These are phyloP conservation scores for Timandra comae DNA, from an alignment of 2,888 invertebrate genomes.

Conservation along the genomic window DNA sequence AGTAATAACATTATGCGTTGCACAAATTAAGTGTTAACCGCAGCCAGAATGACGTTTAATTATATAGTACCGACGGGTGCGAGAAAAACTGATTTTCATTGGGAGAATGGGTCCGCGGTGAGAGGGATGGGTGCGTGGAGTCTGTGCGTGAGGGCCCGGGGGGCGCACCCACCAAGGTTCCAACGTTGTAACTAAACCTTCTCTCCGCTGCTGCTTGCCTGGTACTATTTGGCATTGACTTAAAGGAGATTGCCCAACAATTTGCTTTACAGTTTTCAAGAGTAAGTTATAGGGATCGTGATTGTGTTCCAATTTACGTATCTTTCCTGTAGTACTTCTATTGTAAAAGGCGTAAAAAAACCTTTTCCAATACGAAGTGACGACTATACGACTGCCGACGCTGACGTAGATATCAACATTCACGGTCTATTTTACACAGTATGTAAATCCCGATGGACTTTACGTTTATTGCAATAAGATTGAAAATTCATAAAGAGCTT, in stretches of 20 bases:
- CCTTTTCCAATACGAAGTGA: neutral
- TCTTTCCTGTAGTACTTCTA: constrained; percentile 6
- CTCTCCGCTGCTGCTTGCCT: constrained; percentile 46
- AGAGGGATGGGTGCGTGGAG: constrained; percentile 37
- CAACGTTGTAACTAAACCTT: constrained; percentile 41
- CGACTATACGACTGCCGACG: too few relatives aligned
- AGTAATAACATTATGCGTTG: constrained; percentile 66
- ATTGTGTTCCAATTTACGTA: constrained; percentile 9
- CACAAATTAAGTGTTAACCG: constrained; percentile 70
- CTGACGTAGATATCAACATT: too few relatives aligned
- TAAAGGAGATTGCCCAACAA: constrained; percentile 48
- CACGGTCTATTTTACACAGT: too few relatives aligned
- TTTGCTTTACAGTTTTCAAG: constrained; percentile 34
- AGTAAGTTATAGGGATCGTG: constrained; percentile 9
- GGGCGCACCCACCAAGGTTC: constrained; percentile 22
- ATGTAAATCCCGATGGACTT: too few relatives aligned
- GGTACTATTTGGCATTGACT: constrained; percentile 75
- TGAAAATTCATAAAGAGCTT: too few relatives aligned
- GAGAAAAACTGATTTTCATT: constrained; percentile 68
- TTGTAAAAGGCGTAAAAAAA: constrained; percentile 7
- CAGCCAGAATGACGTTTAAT: constrained; percentile 71
- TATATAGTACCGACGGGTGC: constrained; percentile 64
- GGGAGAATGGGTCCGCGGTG: constrained; percentile 35
- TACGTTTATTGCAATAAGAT: too few relatives aligned
- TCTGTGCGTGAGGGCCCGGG: constrained; percentile 17